phyloP scores from a whole-genome alignment of 2,113 vertebrate species.

The Pachypanchax playfairii region DNA sequence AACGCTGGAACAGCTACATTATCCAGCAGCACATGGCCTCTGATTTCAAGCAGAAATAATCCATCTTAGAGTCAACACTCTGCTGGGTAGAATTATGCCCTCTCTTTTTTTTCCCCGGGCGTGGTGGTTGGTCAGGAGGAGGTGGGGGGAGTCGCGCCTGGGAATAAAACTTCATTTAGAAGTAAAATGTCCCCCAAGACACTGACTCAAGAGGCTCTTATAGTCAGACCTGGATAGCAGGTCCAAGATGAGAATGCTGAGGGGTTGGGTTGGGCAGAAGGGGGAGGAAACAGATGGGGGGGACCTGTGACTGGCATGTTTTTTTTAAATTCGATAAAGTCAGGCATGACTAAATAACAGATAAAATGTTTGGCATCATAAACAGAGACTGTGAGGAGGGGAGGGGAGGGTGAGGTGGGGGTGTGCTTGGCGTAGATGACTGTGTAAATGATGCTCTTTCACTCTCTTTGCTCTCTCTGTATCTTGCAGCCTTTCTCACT shows the following conservation, averaged over 20 bases:
- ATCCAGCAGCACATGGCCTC: conserved; percentile 69
- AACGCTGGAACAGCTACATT: conserved; percentile 56
- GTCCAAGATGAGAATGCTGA: conserved; percentile 33
- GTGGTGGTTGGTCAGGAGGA: conserved; percentile 45
- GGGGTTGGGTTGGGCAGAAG: conserved; percentile 7
- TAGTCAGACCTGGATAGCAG: conserved; percentile 54
- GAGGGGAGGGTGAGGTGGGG: conserved; percentile 33
- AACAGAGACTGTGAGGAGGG: conserved; percentile 47
- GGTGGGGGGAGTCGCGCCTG: conserved; percentile 6
- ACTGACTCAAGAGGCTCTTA: conserved; percentile 43
- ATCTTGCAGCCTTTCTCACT: conserved; percentile 44
- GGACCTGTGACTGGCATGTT: conserved; percentile 74
- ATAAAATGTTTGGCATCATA: conserved; percentile 74
- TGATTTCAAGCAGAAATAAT: conserved; percentile 79
- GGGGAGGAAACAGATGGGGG: not conserved
- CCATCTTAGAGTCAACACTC: conserved; percentile 75
- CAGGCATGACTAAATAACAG: conserved; percentile 81
- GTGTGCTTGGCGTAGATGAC: conserved; percentile 52
- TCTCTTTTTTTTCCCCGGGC: conserved; percentile 44
- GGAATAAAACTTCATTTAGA: conserved; percentile 70
- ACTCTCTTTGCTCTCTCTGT: conserved; percentile 32
- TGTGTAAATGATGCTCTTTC: conserved; percentile 72
- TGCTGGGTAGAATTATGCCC: conserved; percentile 72
- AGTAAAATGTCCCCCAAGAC: conserved; percentile 66
- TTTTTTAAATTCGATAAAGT: conserved; percentile 78